Conservation (phyloP, 1,140 invertebrate species). For the Centruroides vittatus region DNA sequence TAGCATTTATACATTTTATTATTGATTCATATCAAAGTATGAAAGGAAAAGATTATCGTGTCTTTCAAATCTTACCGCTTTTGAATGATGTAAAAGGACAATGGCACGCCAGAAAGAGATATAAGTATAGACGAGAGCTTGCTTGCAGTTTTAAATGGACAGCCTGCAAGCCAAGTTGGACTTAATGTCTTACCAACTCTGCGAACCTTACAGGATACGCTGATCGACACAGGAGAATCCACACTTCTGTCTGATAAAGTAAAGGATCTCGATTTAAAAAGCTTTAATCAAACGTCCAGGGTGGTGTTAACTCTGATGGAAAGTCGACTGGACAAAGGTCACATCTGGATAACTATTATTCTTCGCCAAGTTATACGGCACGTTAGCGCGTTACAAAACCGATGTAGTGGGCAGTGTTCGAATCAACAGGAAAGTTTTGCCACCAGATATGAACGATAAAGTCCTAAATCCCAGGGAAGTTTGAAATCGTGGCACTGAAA, state of each 20-base stretch:
- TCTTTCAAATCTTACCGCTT: no score
- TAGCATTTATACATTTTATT: no score
- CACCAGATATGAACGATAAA: no score
- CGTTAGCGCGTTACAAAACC: not conserved
- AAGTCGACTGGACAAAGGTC: not conserved
- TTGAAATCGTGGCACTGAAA: no score
- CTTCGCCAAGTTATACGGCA: not conserved
- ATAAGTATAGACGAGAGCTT: not conserved
- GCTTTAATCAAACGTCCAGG: not conserved
- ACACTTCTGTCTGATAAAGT: no score
- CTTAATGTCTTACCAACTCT: constrained; percentile 1
- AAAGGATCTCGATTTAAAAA: no score
- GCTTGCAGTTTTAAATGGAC: not conserved
- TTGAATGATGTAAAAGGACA: no score
- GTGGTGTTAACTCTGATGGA: not conserved
- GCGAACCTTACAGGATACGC: not conserved
- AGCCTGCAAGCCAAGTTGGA: not conserved
- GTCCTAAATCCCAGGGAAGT: no score
- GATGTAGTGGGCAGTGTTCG: not conserved
- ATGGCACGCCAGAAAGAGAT: no score
- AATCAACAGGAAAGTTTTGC: constrained; percentile 4
- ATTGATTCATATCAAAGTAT: no score
- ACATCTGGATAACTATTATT: constrained; percentile 1
- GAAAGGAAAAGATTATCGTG: no score
- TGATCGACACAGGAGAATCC: not conserved